Base-by-base conservation (phyloP, 2,113 vertebrate species). In the Vimba vimba region DNA sequence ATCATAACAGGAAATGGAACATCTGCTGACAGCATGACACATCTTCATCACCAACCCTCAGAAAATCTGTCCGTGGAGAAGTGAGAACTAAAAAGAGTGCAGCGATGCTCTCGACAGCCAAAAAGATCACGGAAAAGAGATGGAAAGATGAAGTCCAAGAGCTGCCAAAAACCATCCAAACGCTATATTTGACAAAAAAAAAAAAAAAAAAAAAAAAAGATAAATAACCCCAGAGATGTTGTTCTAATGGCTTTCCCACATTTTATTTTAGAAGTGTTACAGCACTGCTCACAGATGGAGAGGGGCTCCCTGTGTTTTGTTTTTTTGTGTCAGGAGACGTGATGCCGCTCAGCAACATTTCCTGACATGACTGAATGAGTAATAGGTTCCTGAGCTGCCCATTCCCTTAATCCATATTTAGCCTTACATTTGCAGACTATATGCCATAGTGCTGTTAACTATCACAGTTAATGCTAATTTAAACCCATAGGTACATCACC, bases 21-120 rank as follows among this genome's bases (percentile, higher is more conserved):
- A 85, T 89, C 85, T 86, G 87, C 82, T 87, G 85, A 77, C 87
- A 85, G 64, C 60, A 87, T 89, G 87, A 86, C 89, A 84, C 82
- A 82, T 89, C 85, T 84, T 86, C 79, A 79, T 89, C 88, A 85
- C 84, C 81, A 85, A 55, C 87, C 62, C 78, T 88, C 87, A 82
- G 86, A 86, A 88, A 89, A 84, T 69, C 85, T 88, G 86, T 83
- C 86, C 73, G 52, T 47, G 60, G 30, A 89, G 62, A 82, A 77
- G 60, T 47, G 77, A 86, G 57, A 81, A 59, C 36, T 74, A 52
- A 33, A 84, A 88, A 77, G 77, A 64, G 83, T 60, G 73, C 55
- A 82, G 71, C 66, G 69, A 77, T 60, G 52, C 52, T 75, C 60
- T 82, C 27, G 17, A n/a, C 36, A 83, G 66, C n/a, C 74, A 85